Evolutionary conservation across 2,888 invertebrate species (phyloP).

Genomic region (Leucophenga maculata): DNA sequence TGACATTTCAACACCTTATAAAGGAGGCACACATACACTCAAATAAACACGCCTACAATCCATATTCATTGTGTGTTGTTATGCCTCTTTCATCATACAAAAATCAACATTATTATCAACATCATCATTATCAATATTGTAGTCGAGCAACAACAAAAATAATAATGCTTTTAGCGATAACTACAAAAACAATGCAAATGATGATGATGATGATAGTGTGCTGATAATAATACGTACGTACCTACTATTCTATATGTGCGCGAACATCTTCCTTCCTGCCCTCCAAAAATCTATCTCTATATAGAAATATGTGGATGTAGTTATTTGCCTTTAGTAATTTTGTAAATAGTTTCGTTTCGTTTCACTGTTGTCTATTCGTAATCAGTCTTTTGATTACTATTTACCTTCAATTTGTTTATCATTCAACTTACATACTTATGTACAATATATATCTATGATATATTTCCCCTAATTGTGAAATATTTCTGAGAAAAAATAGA

Average conservation of each 20-base stretch:
- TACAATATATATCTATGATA: too few relatives aligned
- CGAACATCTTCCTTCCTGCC: too few relatives aligned
- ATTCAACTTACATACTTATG: background rate
- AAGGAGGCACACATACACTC: background rate
- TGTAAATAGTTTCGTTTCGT: too few relatives aligned
- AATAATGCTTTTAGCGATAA: slow-evolving; percentile 5
- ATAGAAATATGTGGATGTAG: too few relatives aligned
- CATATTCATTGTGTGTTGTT: too few relatives aligned
- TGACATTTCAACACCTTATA: slow-evolving; percentile 43
- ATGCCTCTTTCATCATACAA: background rate
- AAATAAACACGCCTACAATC: slow-evolving; percentile 16
- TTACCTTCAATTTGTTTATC: background rate
- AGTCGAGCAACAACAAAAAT: background rate
- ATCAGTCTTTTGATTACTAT: background rate
- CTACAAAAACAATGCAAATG: slow-evolving; percentile 1
- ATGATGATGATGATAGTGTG: slow-evolving; percentile 20
- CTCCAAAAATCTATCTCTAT: too few relatives aligned
- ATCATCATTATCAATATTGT: slow-evolving; percentile 42
- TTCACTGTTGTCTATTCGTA: background rate
- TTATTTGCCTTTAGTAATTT: too few relatives aligned
- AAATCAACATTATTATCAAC: slow-evolving; percentile 36
- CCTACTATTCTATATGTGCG: too few relatives aligned
- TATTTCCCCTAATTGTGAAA: background rate
- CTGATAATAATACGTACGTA: background rate
- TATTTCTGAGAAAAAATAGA: background rate